These are phyloP conservation scores for Syngnathus acus DNA, from an alignment of 2,797 vertebrate genomes.

Conservation along the genomic window DNA sequence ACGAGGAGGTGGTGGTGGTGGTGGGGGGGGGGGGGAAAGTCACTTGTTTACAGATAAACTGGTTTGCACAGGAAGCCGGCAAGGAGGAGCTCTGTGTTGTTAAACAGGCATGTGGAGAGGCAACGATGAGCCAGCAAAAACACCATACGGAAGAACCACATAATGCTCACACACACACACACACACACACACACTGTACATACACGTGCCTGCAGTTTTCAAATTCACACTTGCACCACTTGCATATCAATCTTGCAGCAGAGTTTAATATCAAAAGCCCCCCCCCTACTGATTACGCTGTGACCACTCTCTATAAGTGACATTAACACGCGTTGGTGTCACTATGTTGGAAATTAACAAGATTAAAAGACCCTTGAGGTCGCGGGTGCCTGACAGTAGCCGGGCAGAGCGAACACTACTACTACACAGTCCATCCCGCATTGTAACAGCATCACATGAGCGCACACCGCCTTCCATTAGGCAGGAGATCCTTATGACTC, in stretches of 20 bases:
- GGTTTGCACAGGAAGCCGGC: slow-evolving; percentile 74
- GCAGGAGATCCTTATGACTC: slow-evolving; percentile 72
- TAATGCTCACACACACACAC: slow-evolving; percentile 3
- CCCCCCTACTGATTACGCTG: background rate
- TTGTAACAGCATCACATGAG: slow-evolving; percentile 73
- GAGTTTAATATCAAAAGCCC: slow-evolving; percentile 6
- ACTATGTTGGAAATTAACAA: slow-evolving; percentile 34
- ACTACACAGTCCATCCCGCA: slow-evolving; percentile 62
- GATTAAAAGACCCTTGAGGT: slow-evolving; percentile 36
- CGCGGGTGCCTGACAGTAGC: slow-evolving; percentile 48
- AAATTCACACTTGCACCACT: slow-evolving; percentile 22
- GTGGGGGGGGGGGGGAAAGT: slow-evolving; percentile 56
- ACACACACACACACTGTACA: slow-evolving; percentile 3
- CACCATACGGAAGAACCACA: slow-evolving; percentile 54
- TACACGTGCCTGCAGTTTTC: slow-evolving; percentile 9
- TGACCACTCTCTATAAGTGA: slow-evolving; percentile 10
- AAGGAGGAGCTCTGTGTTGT: slow-evolving; percentile 68
- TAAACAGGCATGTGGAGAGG: slow-evolving; percentile 67
- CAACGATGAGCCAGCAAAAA: slow-evolving; percentile 70
- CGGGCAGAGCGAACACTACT: slow-evolving; percentile 32
- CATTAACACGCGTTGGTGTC: slow-evolving; percentile 27
- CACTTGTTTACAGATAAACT: slow-evolving; percentile 76
- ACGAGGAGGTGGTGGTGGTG: background rate
- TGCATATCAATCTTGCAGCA: slow-evolving; percentile 13
- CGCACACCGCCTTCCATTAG: slow-evolving; percentile 71